phyloP scores from a whole-genome alignment of 2,113 vertebrate genomes.

The Motacilla alba region DNA sequence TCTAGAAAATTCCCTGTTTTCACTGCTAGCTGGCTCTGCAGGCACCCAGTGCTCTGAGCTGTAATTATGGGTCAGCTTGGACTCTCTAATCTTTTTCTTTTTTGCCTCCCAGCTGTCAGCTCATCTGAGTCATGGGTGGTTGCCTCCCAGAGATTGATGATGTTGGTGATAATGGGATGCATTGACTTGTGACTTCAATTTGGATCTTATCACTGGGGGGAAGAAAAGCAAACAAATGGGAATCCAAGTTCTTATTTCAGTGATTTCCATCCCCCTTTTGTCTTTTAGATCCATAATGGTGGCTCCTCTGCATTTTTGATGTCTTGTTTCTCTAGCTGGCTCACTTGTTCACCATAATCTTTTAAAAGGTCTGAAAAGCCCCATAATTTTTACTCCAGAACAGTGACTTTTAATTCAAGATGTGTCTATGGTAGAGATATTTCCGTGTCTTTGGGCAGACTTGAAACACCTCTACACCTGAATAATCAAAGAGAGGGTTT shows the following conservation, averaged over 20 bases:
- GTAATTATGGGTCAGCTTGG: slow-evolving; percentile 1
- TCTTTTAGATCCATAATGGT: slow-evolving; percentile 34
- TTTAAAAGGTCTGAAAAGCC: background rate
- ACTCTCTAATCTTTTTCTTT: background rate
- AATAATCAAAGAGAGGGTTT: background rate
- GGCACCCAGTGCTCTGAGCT: background rate
- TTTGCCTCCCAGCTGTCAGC: slow-evolving; percentile 42
- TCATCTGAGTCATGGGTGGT: slow-evolving; percentile 49
- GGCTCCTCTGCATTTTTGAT: background rate
- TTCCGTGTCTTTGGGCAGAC: background rate
- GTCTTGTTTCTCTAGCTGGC: background rate
- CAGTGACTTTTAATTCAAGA: background rate
- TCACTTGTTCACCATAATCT: background rate
- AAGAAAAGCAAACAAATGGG: slow-evolving; percentile 40
- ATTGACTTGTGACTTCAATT: slow-evolving; percentile 68
- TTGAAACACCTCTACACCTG: background rate
- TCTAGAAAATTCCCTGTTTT: background rate
- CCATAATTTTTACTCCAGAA: background rate
- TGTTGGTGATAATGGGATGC: slow-evolving; percentile 65
- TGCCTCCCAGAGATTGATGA: slow-evolving; percentile 61
- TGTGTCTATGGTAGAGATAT: background rate
- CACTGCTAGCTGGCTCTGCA: background rate
- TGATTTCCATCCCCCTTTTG: background rate
- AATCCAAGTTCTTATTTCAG: slow-evolving; percentile 27
- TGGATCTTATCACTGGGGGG: slow-evolving; percentile 58